Evolutionary conservation across 2,113 vertebrate genomes (phyloP).

Genomic region (Hippocampus abdominalis): DNA sequence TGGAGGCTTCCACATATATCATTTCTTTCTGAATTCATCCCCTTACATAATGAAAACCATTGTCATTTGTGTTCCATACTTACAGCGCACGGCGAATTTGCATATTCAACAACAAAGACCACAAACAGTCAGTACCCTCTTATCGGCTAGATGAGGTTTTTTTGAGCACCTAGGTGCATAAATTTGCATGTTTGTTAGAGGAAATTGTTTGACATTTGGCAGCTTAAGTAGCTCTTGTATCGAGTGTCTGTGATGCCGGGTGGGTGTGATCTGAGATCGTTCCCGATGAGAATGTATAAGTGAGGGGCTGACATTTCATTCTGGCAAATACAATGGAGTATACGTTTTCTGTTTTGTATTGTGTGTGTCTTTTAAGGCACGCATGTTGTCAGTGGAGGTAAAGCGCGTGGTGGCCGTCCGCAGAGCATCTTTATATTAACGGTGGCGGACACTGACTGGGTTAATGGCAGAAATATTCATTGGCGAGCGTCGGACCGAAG

Average conservation of each 20-base stretch:
- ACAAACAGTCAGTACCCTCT: conserved; percentile 29
- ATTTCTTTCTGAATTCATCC: background rate
- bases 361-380: background rate
- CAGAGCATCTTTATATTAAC: background rate
- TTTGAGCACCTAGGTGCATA: conserved; percentile 42
- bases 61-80: background rate
- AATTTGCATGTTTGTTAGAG: conserved; percentile 46
- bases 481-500: background rate
- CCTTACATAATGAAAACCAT: background rate
- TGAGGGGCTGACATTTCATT: conserved; percentile 22
- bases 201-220: conserved; percentile 54
- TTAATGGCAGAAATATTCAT: background rate
- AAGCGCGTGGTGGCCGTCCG: background rate
- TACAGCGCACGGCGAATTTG: background rate
- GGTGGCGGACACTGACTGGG: too few species aligned
- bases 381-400: background rate
- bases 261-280: conserved; percentile 30
- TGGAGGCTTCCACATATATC: background rate
- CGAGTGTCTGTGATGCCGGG: conserved; percentile 40
- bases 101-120: conserved; percentile 17
- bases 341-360: too few species aligned
- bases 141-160: conserved; percentile 49
- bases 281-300: conserved; percentile 19
- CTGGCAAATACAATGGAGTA: background rate
- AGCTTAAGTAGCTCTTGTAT: conserved; percentile 57